Evolutionary conservation across 2,888 invertebrate species (phyloP), one percentile per base, ranked within the genome.

Genomic region (Cloeon dipterum): DNA sequence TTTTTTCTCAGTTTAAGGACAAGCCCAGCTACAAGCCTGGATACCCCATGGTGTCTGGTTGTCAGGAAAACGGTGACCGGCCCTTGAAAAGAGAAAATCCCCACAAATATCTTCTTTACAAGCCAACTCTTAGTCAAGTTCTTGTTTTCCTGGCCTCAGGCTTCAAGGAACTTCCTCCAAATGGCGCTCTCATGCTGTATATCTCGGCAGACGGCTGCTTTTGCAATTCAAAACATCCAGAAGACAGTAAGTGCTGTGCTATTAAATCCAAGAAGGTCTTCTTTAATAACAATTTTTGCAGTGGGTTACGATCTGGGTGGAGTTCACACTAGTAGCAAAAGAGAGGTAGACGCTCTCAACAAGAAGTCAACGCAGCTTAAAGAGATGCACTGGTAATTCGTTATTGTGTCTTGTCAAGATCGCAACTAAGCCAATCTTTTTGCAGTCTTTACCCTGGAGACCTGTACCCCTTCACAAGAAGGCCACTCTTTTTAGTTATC

Each of bases 51-150:
- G 48, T 50, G 38, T 46, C 48, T 5, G 44, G 46, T 35, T 48
- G 49, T 39, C 49, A 60, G 50, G 79, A 81, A 54, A 78, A 79
- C 55, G 77, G 77, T 25, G 73, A 70, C 45, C 57, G 62, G 48
- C 66, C 72, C 39, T 57, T 64, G 40, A 70, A 74, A 54, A 63
- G 82, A 50, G 82, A 85, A 58, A 94, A 93, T 63, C 93, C 93
- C 29, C 93, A 93, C 64, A 94, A 94, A 61, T 91, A 89, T 63
- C 67, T 94, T 47, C 67, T 94, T 47, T 94, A 86, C 63, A 89
- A 88, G 58, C 94, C 94, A 39, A 83, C 88, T 36, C 75, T 89
- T 49, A 82, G 79, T 55, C 91, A 93, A 62, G 74, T 93, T 40
- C 69, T 91, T 55, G 83, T 91, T 43, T 93, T 91, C 60, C 66